Base-by-base conservation (phyloP, 2,888 invertebrate species). In the Nephrocerus scutellatus region DNA sequence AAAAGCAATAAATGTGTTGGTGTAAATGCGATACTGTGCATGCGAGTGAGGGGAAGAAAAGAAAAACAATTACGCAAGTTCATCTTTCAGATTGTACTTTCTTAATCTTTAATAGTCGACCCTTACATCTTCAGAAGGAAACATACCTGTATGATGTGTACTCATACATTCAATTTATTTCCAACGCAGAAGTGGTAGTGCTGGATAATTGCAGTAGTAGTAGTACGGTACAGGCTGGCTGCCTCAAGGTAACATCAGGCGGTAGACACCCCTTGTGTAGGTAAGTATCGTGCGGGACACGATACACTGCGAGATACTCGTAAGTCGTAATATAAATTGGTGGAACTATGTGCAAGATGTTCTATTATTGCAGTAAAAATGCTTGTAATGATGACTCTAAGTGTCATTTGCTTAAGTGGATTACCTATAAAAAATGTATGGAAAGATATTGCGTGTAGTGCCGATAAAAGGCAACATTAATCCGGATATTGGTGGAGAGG, bases 321-420 rank as follows among this genome's bases (percentile, higher is more conserved):
- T n/a, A n/a, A n/a, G n/a, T n/a, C n/a, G n/a, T 65, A 56, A 62
- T 58, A 61, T 55, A 60, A 64, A 63, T 62, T 60, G 60, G 60
- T 56, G 55, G 62, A 64, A 66, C 62, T 65, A 63, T 63, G 66
- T 66, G 64, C 65, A 66, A 65, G 64, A 65, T 66, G 64, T 63
- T 57, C 66, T 61, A 61, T 66, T 66, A 61, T 57, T 65, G 63
- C 61, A 61, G 59, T 63, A 62, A 63, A 62, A 66, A 59, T 55
- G 59, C 59, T 66, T 66, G 65, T 66, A 66, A 65, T 66, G 66
- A 66, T 62, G 63, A 63, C 62, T 66, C 62, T 62, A 63, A 66
- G 64, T 64, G 63, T 57, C 63, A 60, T 66, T 63, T 62, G 52
- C 60, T 62, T 66, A 64, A 65, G 66, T 66, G 63, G 63, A 66